phyloP scores from a whole-genome alignment of 2,797 vertebrate species.

The Semotilus atromaculatus region DNA sequence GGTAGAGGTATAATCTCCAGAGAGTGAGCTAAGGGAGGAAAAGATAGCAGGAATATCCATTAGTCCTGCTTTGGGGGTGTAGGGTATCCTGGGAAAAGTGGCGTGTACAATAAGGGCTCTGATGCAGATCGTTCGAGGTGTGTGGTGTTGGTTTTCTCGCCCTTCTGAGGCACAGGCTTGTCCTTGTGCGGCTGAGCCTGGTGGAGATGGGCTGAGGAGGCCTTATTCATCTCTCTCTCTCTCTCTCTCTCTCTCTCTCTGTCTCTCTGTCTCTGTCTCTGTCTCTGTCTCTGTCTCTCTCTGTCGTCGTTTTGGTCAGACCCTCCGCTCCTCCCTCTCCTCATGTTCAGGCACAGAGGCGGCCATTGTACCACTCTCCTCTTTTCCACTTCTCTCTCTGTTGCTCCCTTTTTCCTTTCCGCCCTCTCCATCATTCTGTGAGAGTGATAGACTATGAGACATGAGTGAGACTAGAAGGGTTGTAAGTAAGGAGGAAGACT shows the following conservation, averaged over 20 bases:
- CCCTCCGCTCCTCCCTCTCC: constrained; percentile 4
- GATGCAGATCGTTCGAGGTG: constrained; percentile 72
- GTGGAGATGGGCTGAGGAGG: constrained; percentile 64
- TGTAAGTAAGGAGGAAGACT: constrained; percentile 1
- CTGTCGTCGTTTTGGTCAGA: neutral
- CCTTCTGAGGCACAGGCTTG: constrained; percentile 70
- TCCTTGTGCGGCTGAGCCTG: constrained; percentile 68
- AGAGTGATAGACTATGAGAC: neutral
- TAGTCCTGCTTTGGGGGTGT: constrained; percentile 72
- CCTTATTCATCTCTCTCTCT: constrained; percentile 58
- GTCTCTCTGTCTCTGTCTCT: constrained; percentile 30
- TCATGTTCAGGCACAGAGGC: constrained; percentile 41
- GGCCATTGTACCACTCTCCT: constrained; percentile 49
- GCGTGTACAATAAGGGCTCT: constrained; percentile 78
- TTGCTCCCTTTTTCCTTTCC: constrained; percentile 14
- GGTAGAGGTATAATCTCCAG: constrained; percentile 45
- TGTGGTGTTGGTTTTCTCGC: constrained; percentile 72
- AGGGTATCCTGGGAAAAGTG: constrained; percentile 82
- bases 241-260: constrained; percentile 55
- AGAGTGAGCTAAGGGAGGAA: constrained; percentile 64
- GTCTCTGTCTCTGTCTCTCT: constrained; percentile 44
- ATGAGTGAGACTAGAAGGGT: neutral
- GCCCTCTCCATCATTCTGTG: constrained; percentile 6
- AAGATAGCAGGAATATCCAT: constrained; percentile 73
- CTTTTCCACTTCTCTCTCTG: constrained; percentile 14